Evolutionary conservation across 2,113 vertebrate genomes (phyloP), one percentile per base, ranked within the genome.

Genomic region (Brachyistius frenatus): DNA sequence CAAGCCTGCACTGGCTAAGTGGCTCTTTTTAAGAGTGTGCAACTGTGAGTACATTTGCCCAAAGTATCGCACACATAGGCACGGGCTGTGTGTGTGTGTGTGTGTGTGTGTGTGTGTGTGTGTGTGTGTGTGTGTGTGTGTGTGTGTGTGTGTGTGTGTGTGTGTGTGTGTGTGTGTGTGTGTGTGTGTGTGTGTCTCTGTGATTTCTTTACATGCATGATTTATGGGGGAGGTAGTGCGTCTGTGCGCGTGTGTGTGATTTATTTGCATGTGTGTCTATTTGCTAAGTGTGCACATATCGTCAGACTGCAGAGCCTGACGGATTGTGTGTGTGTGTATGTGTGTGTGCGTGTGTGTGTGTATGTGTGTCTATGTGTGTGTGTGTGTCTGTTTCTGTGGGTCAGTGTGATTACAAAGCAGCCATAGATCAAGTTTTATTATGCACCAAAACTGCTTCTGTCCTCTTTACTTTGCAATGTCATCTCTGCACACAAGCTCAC

Each of bases 391-490:
- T 70, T 65, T 67, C 65, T 74, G 84, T 65, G 56, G 78, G 91
- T 93, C 82, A 86, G 76, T 76, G 76, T 87, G 74, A 89, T 89
- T 87, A 77, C 84, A 90, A 79, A 87, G 86, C 88, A 91, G 80
- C 78, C 79, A 93, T 92, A 92, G 86, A 93, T 94, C 91, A 92
- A 86, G 83, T 93, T 94, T 93, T 92, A 94, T 93, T 92, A 90
- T 93, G 91, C 91, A 90, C 90, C 85, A 91, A 93, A 92, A 89
- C 76, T 83, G 83, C 83, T 79, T 77, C 80, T 58, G 85, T 91
- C 91, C 87, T 86, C 84, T 89, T 88, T 79, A 78, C 87, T 93
- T 90, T 92, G 87, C 93, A 91, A 83, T 89, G 90, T 93, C 92
- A 92, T 91, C 86, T 70, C 86, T 80, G 80, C 78, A 79, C 85